Base-by-base conservation (phyloP, 2,113 vertebrate genomes). In the Geococcyx californianus region DNA sequence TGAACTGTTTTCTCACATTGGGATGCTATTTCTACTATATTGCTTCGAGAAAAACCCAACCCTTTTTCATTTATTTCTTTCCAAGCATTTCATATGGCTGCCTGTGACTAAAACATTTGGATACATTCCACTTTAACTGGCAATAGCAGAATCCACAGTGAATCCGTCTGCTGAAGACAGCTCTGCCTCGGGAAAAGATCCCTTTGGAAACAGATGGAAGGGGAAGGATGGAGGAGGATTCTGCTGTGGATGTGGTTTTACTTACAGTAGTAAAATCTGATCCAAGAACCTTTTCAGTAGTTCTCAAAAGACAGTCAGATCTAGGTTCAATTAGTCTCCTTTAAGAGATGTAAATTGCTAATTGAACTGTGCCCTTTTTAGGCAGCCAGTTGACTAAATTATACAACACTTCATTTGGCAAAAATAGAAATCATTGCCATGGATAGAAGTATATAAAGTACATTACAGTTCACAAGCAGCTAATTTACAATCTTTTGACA, bases 401-500 rank as follows among this genome's bases (percentile, higher is more conserved):
- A 90, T 17, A n/a, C 52, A 67, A 73, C 0, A 0, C 34, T 87
- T 85, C 47, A 25, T 36, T 66, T 69, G 90, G 85, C 26, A 84
- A 31, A 95, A 94, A 69, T 11, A 94, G 49, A 80, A 91, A 74
- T 78, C 44, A 94, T 77, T 88, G 31, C 44, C 76, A 84, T 33
- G 78, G 86, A 66, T 58, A 16, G 42, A 63, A 63, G 58, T 21
- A 49, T 21, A 31, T 19, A 88, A 78, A 87, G 77, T 31, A 84
- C 69, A 86, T 73, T 25, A 45, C 8, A 29, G 52, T 3, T 82
- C 51, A 72, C 84, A 34, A 29, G 49, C 31, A 76, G 45, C 23
- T 68, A 42, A 83, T 70, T 90, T 77, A n/a, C 70, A 66, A 69
- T 5, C 31, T 64, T 83, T 80, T 33, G 55, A n/a, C 0, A 2